Evolutionary conservation across 1,140 invertebrate species (phyloP), one percentile per base, ranked within the genome.

Genomic region (Cydia splendana): DNA sequence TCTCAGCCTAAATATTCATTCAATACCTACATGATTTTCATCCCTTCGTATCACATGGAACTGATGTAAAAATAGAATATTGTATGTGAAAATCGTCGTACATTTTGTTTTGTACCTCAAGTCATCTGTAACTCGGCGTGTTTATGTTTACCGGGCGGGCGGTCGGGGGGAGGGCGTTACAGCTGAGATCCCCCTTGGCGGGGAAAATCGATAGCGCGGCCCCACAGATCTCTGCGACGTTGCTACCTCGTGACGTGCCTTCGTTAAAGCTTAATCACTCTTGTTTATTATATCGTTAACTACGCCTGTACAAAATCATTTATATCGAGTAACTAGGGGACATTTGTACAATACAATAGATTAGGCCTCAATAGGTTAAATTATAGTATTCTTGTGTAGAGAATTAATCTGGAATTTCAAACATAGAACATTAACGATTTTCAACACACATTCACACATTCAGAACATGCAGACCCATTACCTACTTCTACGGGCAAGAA

Each of bases 201-300:
- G 15, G 67, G 67, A 71, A 71, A 71, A 71, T 71, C 67, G 67
- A 71, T 71, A 71, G 0, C 67, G 30, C 67, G 15, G 34, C 34
- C n/a, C 67, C 67, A 71, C 67, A 71, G 67, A 71, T 71, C 67
- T 71, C 67, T 71, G 67, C 67, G 67, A 71, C 67, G 67, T 38
- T 42, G 67, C 67, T 38, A 71, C 67, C 67, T 71, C 67, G 67
- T 71, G 30, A 71, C 67, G 67, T 71, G 67, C 67, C 67, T 62
- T 38, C 38, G 67, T n/a, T 34, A 71, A 71, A 71, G 38, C 67
- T 45, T 71, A 71, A 71, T 71, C 67, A 71, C 67, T 71, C n/a
- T 38, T 71, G 67, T 71, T n/a, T 42, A 71, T 71, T 42, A 45
- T 45, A 71, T 42, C 24, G 65, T 71, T 42, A 71, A 71, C 67